Percentiles rank a stretch among this genome's conserved stretches.
Evolutionary conservation across 2,797 vertebrate species (phyloP).

Genomic region (Craterocephalus amniculus): DNA sequence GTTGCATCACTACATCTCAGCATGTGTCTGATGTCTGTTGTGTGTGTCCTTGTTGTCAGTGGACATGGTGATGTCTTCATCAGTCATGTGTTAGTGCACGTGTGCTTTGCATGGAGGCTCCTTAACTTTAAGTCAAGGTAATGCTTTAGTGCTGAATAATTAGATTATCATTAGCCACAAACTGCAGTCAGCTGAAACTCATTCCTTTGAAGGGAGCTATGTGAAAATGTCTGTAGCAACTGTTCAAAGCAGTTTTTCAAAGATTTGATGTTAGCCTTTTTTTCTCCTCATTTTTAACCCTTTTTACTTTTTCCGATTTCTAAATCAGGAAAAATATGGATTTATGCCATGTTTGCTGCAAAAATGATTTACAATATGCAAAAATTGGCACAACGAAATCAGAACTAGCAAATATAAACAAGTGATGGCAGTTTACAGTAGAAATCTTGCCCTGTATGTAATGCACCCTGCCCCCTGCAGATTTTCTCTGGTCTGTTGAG

Average conservation of each 20-base stretch:
- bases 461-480: not conserved
- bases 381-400: not conserved
- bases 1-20: not conserved
- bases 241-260: not conserved
- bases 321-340: not conserved
- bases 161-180: constrained; percentile 10
- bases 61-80: not conserved
- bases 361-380: not conserved
- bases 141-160: constrained; percentile 10
- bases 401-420: not conserved
- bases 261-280: not conserved
- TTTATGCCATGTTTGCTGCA: not conserved
- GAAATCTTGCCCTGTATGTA: not conserved
- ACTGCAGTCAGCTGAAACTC: constrained; percentile 2
- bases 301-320: not conserved
- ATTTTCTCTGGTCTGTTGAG: not conserved
- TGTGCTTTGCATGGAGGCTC: not conserved
- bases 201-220: not conserved
- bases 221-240: too few relatives aligned
- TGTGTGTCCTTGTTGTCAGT: not conserved
- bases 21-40: not conserved
- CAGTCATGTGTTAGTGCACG: constrained; percentile 1
- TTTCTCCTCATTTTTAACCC: not conserved
- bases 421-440: too few relatives aligned
- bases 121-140: not conserved